Conservation (phyloP, 2,797 vertebrate species). For the Falco columbarius region DNA sequence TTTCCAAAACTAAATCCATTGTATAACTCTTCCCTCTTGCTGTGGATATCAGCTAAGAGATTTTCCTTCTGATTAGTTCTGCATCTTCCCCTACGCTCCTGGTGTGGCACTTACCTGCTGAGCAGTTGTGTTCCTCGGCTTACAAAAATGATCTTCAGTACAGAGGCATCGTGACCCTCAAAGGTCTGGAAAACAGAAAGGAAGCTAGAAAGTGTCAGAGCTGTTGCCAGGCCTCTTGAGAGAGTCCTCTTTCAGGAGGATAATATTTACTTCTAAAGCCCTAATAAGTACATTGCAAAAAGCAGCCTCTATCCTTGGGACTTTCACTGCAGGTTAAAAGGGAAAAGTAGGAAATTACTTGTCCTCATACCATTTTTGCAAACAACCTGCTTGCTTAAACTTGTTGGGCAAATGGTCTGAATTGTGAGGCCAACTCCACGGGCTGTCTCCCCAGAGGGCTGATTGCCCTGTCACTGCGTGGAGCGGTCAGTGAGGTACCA, state of each 20-base stretch:
- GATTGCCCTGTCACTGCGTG: background rate
- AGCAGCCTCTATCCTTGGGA: background rate
- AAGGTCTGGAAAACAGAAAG: slow-evolving; percentile 84
- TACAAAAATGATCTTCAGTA: slow-evolving; percentile 92
- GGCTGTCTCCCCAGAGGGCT: too few relatives aligned
- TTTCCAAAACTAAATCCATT: background rate
- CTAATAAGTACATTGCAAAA: background rate
- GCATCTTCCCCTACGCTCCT: background rate
- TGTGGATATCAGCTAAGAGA: background rate
- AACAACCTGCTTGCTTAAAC: background rate
- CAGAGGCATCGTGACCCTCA: slow-evolving; percentile 95
- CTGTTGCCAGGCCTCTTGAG: background rate
- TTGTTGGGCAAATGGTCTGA: background rate
- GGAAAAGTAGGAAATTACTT: background rate
- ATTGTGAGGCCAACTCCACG: fast-evolving
- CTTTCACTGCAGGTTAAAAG: background rate
- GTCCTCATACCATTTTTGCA: background rate
- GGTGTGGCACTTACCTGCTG: slow-evolving; percentile 80
- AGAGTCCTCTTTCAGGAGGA: background rate
- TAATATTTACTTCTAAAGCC: background rate
- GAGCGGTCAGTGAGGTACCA: background rate
- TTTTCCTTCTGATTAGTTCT: background rate
- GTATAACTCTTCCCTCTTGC: background rate
- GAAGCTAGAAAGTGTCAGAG: background rate
- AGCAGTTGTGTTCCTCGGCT: slow-evolving; percentile 92